Evolutionary conservation across 2,888 invertebrate genomes (phyloP).

Genomic region (Rotaria magnacalcarata): DNA sequence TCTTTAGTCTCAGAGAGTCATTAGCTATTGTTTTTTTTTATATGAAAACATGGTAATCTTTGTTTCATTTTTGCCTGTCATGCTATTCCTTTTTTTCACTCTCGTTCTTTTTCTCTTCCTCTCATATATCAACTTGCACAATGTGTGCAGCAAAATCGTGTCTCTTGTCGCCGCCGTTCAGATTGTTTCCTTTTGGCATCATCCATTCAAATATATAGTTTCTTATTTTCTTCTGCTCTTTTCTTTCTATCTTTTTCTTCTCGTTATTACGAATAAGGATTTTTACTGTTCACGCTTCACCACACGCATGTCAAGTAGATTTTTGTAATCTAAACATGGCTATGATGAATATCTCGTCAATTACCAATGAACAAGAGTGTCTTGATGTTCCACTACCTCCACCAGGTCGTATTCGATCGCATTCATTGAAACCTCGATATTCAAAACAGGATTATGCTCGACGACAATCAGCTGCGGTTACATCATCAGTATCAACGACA

Average conservation of each 20-base stretch:
- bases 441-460: not conserved
- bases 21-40: not conserved
- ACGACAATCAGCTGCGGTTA: not conserved
- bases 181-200: not conserved
- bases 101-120: not conserved
- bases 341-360: not conserved
- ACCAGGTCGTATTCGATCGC: not conserved
- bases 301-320: not conserved
- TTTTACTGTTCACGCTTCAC: not conserved
- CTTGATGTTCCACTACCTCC: not conserved
- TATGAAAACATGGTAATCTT: not conserved
- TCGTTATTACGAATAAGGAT: not conserved
- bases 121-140: not conserved
- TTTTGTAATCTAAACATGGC: not conserved
- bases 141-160: not conserved
- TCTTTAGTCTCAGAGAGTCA: not conserved
- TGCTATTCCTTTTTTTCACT: not conserved
- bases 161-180: constrained; percentile 4
- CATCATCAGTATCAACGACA: not conserved
- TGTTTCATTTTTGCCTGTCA: not conserved
- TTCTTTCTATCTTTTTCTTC: not conserved
- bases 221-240: not conserved
- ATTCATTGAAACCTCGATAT: not conserved
- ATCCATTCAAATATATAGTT: constrained; percentile 1
- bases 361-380: not conserved